Evolutionary conservation across 2,113 vertebrate species (phyloP).

Genomic region (Cnemophilus loriae): DNA sequence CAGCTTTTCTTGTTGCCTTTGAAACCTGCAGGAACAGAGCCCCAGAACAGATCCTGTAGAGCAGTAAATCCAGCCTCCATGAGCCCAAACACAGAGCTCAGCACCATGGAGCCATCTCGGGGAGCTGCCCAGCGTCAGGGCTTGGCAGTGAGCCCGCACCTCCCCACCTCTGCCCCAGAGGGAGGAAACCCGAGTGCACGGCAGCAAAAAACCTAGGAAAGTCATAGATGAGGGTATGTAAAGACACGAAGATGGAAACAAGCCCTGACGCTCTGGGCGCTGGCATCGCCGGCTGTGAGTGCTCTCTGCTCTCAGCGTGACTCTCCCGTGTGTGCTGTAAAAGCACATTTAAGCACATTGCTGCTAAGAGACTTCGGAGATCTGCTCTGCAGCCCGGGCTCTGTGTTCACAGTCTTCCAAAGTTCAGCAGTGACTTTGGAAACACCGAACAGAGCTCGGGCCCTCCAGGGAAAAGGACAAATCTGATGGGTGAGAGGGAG

Average conservation of each 20-base stretch:
- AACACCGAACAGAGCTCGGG: background rate
- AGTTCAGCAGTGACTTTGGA: background rate
- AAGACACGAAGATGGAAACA: background rate
- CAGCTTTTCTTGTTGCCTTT: background rate
- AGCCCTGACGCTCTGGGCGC: background rate
- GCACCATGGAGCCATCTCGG: rapidly evolving
- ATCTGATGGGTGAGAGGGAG: rapidly evolving
- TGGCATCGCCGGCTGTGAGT: background rate
- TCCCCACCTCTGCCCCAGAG: background rate
- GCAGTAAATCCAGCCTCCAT: rapidly evolving
- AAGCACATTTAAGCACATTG: background rate
- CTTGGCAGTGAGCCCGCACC: rapidly evolving
- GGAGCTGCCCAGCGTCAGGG: rapidly evolving
- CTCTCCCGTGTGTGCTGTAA: rapidly evolving
- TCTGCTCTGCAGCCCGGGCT: background rate
- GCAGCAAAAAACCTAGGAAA: background rate
- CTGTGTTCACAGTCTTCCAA: rapidly evolving
- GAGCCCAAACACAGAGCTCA: background rate
- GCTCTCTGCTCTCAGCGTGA: background rate
- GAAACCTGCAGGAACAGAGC: background rate
- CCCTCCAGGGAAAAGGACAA: background rate
- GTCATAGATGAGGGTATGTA: background rate
- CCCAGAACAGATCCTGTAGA: background rate
- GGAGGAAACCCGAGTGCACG: rapidly evolving
- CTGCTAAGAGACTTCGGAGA: background rate